A percentile compares a stretch with the other conserved stretches of the same genome.
Evolutionary conservation across 2,797 vertebrate species (phyloP).

Genomic region (Centropyge bicolor): DNA sequence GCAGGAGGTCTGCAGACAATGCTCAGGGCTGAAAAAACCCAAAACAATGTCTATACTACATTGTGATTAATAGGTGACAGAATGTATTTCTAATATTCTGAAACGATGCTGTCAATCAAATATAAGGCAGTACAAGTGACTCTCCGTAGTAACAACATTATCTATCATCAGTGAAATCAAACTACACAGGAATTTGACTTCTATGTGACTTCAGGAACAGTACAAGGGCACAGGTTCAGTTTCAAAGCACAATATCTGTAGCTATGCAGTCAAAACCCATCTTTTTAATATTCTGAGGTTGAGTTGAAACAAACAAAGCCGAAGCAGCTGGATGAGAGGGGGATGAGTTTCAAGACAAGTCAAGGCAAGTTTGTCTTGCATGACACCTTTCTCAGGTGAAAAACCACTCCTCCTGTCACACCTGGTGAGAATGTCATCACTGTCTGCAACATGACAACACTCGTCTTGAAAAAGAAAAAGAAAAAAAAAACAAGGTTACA

Average conservation of each 20-base stretch:
- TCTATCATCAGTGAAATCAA: too few relatives aligned
- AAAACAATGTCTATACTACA: too few relatives aligned
- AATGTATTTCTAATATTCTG: not conserved
- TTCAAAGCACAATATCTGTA: not conserved
- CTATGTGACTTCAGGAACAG: not conserved
- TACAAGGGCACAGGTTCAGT: not conserved
- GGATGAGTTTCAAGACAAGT: not conserved
- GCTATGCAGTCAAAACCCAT: not conserved
- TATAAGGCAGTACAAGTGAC: not conserved
- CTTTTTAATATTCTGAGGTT: not conserved
- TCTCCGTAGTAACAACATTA: not conserved
- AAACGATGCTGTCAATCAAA: not conserved
- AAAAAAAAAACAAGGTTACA: not conserved
- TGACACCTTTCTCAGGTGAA: not conserved
- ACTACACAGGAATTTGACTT: not conserved
- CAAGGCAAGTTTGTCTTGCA: not conserved
- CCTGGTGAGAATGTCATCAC: not conserved
- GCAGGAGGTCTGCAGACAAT: not conserved
- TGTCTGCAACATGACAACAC: not conserved
- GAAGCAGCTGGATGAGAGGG: too few relatives aligned
- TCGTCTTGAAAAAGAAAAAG: not conserved
- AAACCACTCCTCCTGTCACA: not conserved
- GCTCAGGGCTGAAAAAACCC: not conserved
- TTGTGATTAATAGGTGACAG: not conserved
- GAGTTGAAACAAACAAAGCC: too few relatives aligned